A percentile compares a stretch with the other conserved stretches of the same genome.
These are phyloP conservation scores for Strigops habroptila DNA, from an alignment of 2,113 vertebrate species.

Conservation along the genomic window DNA sequence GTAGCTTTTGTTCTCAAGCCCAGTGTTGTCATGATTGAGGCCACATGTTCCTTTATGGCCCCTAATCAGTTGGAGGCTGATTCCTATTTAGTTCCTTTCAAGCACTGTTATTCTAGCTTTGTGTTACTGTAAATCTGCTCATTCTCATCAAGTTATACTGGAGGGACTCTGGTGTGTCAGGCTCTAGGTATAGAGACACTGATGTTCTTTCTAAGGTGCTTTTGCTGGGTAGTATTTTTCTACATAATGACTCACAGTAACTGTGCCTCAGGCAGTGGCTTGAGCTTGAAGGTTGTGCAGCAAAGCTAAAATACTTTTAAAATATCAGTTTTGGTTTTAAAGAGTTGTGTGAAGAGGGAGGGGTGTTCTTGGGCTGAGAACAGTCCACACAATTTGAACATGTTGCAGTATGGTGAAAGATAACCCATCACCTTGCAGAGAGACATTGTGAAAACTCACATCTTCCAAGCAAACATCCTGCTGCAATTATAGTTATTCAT, in stretches of 20 bases:
- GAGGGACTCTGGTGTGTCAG: neutral
- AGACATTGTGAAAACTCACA: neutral
- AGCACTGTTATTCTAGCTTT: conserved; percentile 48
- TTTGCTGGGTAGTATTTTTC: conserved; percentile 22
- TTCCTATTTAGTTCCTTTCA: conserved; percentile 46
- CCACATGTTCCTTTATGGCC: conserved; percentile 39
- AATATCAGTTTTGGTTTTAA: neutral
- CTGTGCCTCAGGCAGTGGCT: neutral
- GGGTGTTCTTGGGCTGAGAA: neutral
- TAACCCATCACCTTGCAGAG: neutral
- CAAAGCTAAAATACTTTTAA: neutral
- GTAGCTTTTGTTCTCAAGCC: conserved; percentile 36
- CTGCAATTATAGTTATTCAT: neutral
- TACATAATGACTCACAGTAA: neutral
- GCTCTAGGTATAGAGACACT: neutral
- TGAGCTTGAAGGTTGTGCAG: neutral
- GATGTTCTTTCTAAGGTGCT: neutral
- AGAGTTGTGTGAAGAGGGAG: neutral
- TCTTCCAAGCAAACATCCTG: neutral
- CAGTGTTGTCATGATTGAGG: neutral
- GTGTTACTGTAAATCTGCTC: conserved; percentile 18
- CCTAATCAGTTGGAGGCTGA: conserved; percentile 36
- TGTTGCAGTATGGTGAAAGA: neutral
- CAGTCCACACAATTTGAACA: neutral
- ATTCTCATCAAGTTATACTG: neutral